Evolutionary conservation across 2,113 vertebrate genomes (phyloP).

Genomic region (Natator depressus): DNA sequence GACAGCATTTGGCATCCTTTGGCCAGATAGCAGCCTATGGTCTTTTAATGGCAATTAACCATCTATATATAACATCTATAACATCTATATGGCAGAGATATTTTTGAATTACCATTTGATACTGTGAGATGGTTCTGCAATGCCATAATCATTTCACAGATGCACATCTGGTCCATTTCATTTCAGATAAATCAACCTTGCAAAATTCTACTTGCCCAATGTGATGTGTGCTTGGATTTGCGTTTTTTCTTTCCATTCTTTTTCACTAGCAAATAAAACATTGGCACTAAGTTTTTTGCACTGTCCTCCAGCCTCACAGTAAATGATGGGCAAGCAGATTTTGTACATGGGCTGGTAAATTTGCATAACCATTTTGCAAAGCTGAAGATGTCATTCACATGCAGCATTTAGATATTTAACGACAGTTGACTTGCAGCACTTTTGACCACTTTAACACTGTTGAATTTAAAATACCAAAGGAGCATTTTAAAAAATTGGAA

Average conservation of each 20-base stretch:
- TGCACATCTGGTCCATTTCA: not conserved
- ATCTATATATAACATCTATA: too few relatives aligned
- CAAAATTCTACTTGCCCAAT: not conserved
- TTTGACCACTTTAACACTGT: not conserved
- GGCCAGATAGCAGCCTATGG: not conserved
- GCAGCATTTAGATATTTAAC: not conserved
- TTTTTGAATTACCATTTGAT: not conserved
- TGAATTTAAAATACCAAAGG: constrained; percentile 13
- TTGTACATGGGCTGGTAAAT: not conserved
- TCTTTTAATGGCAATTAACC: not conserved
- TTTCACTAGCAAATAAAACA: not conserved
- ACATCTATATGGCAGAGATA: not conserved
- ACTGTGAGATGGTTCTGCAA: not conserved
- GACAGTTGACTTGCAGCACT: not conserved
- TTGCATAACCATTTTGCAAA: not conserved
- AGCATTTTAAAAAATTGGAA: not conserved
- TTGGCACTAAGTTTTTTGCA: not conserved
- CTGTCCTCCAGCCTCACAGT: not conserved
- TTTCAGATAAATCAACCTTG: not conserved
- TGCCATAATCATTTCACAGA: not conserved
- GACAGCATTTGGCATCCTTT: not conserved
- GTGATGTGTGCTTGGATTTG: not conserved
- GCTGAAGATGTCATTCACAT: not conserved
- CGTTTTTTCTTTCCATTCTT: not conserved
- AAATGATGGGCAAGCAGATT: not conserved